Base-by-base conservation (phyloP, 2,888 invertebrate species). In the Zhengitettix transpicula region DNA sequence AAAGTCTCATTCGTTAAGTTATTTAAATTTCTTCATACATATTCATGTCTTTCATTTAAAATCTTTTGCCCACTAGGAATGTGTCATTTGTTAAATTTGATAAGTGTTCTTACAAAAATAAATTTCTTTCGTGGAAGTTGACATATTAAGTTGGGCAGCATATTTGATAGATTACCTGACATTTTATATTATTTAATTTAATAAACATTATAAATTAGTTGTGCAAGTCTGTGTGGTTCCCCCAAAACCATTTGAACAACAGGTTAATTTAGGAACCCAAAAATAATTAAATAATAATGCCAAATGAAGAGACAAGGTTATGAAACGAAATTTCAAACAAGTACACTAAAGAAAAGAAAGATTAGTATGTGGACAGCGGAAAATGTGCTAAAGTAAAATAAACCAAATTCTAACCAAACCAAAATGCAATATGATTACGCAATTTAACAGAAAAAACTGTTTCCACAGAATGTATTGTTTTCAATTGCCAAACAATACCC, bases 21-120 rank as follows among this genome's bases (percentile, higher is more conserved):
- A 64, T 58, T 57, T 63, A 61, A 63, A 63, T 64, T 63, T 62
- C 59, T 62, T 60, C 62, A 63, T 61, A 62, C 57, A 63, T 64
- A 65, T 61, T 62, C 61, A 61, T 61, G 64, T 64, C 64, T 65
- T 60, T 64, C 65, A 63, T 62, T 65, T 65, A 65, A 65, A 65
- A 65, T 62, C 64, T 62, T 64, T 65, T 65, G 66, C 66, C 66
- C 66, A 65, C 64, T 65, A 65, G 65, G 65, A 65, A 65, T 65
- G 65, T 64, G 64, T 65, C 65, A 65, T 65, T 63, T 63, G 65
- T 66, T 66, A 66, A 65, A 63, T 66, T 66, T 66, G 64, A 65
- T 64, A 66, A 65, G 66, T 65, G 66, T 65, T 65, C 65, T 66
- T 66, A 66, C 64, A 66, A 66, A 66, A 66, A 66, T 66, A 66